Base-by-base conservation (phyloP, 2,797 vertebrate genomes). In the Alexandromys oeconomus region DNA sequence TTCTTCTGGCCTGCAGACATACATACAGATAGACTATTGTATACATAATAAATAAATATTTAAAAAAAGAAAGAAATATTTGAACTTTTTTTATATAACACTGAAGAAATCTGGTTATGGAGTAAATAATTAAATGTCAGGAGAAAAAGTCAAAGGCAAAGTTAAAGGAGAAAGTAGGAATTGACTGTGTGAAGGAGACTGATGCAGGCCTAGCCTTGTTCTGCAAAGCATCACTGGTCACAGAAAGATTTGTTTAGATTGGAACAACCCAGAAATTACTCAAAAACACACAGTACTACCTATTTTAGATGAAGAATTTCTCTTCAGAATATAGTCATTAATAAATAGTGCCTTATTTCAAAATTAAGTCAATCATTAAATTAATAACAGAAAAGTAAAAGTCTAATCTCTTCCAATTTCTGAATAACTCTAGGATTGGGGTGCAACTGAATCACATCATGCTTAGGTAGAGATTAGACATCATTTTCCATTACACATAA, bases 321-420 rank as follows among this genome's bases (percentile, higher is more conserved):
- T 71, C 37, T n/a, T 90, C 15, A 73, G 40, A 46, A 81, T 2
- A 86, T 12, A 43, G n/a, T 1, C 25, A 43, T 21, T 40, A 1
- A 57, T 25, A 59, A 91, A 48, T 2, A 4, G 29, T 89, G 5
- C 0, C 6, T 95, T 82, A 27, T 37, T 95, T 93, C 34, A 85
- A 96, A 85, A 13, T n/a, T 34, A 25, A 91, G 54, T 43, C 61
- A 23, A 57, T 19, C 63, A n/a, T 43, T 92, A 87, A 93, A 78
- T 71, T 3, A 4, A 6, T 80, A 71, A 61, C 25, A n/a, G 17
- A 21, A 57, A 88, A 43, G 34, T 74, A 67, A 77, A 84, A 78
- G 25, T 54, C 51, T 63, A 77, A 6, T 59, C 40, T 54, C 57
- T 31, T 25, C 57, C 4, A 74, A 31, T 86, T 74, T 85, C 87